phyloP scores from a whole-genome alignment of 2,113 vertebrate genomes.

The human region DNA sequence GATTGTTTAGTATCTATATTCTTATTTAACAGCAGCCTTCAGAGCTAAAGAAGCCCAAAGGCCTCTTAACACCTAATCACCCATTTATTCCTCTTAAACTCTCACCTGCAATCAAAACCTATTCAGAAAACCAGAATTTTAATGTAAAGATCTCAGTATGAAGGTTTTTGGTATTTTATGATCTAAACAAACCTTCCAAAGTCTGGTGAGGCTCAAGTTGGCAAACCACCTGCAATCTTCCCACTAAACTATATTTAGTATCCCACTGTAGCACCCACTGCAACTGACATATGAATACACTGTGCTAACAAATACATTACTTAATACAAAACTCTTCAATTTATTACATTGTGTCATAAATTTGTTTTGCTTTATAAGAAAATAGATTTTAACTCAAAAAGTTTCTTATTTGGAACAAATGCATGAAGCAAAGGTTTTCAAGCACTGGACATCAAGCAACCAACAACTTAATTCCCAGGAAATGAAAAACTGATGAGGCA shows the following conservation, averaged over 20 bases:
- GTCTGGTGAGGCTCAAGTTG: neutral
- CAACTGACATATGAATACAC: neutral
- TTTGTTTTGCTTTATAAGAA: neutral
- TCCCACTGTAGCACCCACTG: neutral
- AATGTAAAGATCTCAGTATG: neutral
- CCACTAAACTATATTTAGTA: neutral
- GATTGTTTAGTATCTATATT: neutral
- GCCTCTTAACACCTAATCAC: neutral
- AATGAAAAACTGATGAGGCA: neutral
- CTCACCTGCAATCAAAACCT: neutral
- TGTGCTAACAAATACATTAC: neutral
- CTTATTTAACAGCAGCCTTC: neutral
- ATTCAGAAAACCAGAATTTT: conserved; percentile 11
- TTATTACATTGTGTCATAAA: neutral
- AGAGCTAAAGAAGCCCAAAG: neutral
- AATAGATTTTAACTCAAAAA: neutral
- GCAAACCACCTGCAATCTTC: neutral
- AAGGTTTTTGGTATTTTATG: neutral
- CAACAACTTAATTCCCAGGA: neutral
- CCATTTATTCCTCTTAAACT: neutral
- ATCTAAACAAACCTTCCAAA: neutral
- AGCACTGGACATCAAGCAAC: neutral
- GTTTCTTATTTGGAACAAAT: neutral
- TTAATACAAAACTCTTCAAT: neutral
- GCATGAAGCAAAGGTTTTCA: neutral